Evolutionary conservation across 2,113 vertebrate species (phyloP), one percentile per base, ranked within the genome.

Genomic region (Chaetodon trifascialis): DNA sequence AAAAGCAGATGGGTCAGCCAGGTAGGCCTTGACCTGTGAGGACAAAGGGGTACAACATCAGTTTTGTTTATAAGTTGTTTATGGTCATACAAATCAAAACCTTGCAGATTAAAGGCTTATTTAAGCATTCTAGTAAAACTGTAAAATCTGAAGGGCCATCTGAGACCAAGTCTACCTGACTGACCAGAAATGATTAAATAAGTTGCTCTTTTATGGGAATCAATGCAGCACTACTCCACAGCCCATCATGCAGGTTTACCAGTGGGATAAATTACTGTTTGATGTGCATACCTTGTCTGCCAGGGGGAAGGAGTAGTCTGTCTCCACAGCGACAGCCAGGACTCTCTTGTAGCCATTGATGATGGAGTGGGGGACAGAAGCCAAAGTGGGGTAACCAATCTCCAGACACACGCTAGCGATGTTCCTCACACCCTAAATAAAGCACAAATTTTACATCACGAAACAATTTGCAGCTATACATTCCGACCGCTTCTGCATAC

Each of bases 281-380:
- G n/a, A 51, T 25, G 4, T 56, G 0, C n/a, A 90, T 95, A 99
- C 98, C 97, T 99, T 99, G 69, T 99, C 98, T 92, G 98, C 97
- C 95, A 98, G 93, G 0, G 98, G 97, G 95, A 99, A 99, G 90
- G 96, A 96, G 83, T 97, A 98, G 42, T 99, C 96, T 0, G 98
- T 99, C 90, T 99, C 98, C 94, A 99, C 96, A 0, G 98, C 96
- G 68, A 99, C 91, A 0, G 98, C 97, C 83, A 99, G 93, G 70
- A 99, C 97, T 58, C 96, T 95, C 92, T 99, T 99, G 94, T 99
- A 99, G 36, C 97, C 97, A 4, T 97, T 99, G 94, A 99, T 94
- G 86, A 99, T 86, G 0, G 98, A 96, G 89, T 99, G 98, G 73
- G 98, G 98, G 82, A 99, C 93, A 0, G 98, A 99, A 0, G 98